Conservation (phyloP, 1,140 invertebrate species). For the Pachypeltis micranthus region DNA sequence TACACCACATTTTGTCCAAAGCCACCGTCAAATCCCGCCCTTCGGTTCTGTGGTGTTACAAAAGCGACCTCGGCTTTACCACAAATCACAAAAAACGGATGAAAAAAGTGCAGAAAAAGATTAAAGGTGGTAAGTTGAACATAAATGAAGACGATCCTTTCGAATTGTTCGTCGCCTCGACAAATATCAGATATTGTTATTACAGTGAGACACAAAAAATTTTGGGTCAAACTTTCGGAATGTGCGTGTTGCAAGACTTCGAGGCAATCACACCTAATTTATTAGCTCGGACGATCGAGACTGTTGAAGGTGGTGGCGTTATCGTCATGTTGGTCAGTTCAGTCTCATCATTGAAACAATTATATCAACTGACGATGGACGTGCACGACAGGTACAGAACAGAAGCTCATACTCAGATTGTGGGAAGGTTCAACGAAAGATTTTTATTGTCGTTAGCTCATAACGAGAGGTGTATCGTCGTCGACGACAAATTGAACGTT, state of each 20-base stretch:
- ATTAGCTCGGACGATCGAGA: slow-evolving; percentile 93
- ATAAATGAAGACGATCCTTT: slow-evolving; percentile 94
- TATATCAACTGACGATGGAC: slow-evolving; percentile 97
- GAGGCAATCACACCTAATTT: slow-evolving; percentile 98
- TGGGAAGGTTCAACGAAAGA: slow-evolving; percentile 92
- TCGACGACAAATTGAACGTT: slow-evolving; percentile 87
- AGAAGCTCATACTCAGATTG: slow-evolving; percentile 84
- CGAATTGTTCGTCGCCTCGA: slow-evolving; percentile 91
- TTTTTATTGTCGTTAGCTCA: slow-evolving; percentile 85
- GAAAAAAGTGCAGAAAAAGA: slow-evolving; percentile 74
- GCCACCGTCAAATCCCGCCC: slow-evolving; percentile 83
- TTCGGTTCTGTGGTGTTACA: slow-evolving; percentile 96
- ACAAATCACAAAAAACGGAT: slow-evolving; percentile 90
- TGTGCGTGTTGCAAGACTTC: slow-evolving; percentile 96
- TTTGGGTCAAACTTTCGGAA: slow-evolving; percentile 93
- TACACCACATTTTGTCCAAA: slow-evolving; percentile 96
- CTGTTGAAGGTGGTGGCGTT: slow-evolving; percentile 93
- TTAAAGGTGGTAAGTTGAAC: slow-evolving; percentile 76
- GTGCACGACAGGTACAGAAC: slow-evolving; percentile 92
- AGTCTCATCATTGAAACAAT: slow-evolving; percentile 80
- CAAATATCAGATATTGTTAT: slow-evolving; percentile 94
- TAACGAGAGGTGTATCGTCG: slow-evolving; percentile 77
- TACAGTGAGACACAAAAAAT: slow-evolving; percentile 97
- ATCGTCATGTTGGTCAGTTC: slow-evolving; percentile 75
- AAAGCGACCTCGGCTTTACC: slow-evolving; percentile 86